Percentiles rank a stretch among this genome's conserved stretches.
phyloP scores from a whole-genome alignment of 1,140 invertebrate species.

The Trypoxylus dichotomus region DNA sequence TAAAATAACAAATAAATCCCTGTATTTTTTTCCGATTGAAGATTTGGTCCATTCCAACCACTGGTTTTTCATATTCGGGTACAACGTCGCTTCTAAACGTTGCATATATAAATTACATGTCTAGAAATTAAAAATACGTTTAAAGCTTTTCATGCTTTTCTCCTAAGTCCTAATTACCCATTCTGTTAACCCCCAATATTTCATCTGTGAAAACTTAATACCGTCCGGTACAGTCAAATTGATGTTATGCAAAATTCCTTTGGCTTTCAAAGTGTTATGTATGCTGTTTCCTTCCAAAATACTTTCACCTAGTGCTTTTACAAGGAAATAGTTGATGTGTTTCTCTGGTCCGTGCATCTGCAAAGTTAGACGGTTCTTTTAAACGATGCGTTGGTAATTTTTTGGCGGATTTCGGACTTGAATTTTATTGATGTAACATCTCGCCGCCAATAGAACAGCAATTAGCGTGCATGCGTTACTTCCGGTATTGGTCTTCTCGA shows the following conservation, averaged over 20 bases:
- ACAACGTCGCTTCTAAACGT: constrained; percentile 41
- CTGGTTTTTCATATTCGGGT: constrained; percentile 42
- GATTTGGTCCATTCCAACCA: constrained; percentile 44
- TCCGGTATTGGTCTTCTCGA: constrained; percentile 40
- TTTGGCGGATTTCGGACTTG: constrained; percentile 31
- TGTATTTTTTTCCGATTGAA: constrained; percentile 28
- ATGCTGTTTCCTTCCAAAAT: constrained; percentile 50
- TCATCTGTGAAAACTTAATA: constrained; percentile 43
- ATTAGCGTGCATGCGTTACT: constrained; percentile 52
- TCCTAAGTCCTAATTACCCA: constrained; percentile 40
- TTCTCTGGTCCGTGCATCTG: constrained; percentile 30
- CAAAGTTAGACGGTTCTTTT: background rate
- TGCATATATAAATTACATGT: constrained; percentile 48
- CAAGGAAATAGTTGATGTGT: constrained; percentile 30
- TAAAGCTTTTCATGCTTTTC: background rate
- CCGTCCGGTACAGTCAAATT: constrained; percentile 52
- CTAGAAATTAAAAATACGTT: constrained; percentile 38
- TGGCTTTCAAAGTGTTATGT: constrained; percentile 44
- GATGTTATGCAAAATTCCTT: constrained; percentile 42
- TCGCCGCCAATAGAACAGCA: constrained; percentile 46
- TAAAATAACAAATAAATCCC: constrained; percentile 47
- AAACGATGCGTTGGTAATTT: background rate
- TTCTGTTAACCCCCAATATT: constrained; percentile 42
- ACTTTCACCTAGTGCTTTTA: constrained; percentile 33
- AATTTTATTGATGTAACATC: constrained; percentile 40